Conservation (phyloP, 1,140 invertebrate species). For the Heliothis subflexa region DNA sequence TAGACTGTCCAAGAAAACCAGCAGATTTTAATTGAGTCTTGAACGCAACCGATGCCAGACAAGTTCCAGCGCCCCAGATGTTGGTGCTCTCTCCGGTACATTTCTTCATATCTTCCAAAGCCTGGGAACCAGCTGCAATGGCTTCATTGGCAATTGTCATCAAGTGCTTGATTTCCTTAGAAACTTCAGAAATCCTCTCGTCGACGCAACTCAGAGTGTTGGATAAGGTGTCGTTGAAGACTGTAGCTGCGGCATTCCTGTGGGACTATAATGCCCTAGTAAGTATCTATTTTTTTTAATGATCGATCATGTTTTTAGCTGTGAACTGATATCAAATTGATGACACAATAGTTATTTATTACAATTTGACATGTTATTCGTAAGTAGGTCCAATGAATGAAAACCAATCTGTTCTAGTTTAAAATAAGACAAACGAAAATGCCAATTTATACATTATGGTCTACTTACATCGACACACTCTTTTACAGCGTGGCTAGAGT, state of each 20-base stretch:
- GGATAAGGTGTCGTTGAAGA: slow-evolving; percentile 61
- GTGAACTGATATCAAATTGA: too few relatives aligned
- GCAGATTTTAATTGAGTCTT: slow-evolving; percentile 65
- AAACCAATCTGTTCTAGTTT: too few relatives aligned
- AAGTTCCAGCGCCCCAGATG: slow-evolving; percentile 60
- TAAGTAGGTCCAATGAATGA: background rate
- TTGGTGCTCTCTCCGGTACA: slow-evolving; percentile 58
- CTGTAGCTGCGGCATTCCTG: slow-evolving; percentile 52
- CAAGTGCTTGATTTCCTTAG: slow-evolving; percentile 57
- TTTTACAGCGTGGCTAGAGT: slow-evolving; percentile 55
- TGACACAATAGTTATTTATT: too few relatives aligned
- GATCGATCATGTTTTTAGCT: too few relatives aligned
- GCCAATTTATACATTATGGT: background rate
- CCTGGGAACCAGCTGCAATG: slow-evolving; percentile 52
- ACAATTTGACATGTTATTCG: too few relatives aligned
- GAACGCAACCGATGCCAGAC: slow-evolving; percentile 64
- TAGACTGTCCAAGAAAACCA: slow-evolving; percentile 62
- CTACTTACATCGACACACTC: slow-evolving; percentile 72
- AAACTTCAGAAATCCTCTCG: slow-evolving; percentile 61
- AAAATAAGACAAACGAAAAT: background rate
- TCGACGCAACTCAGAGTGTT: slow-evolving; percentile 65
- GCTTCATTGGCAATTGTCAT: slow-evolving; percentile 50
- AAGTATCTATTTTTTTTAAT: too few relatives aligned
- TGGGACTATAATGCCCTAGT: slow-evolving; percentile 58
- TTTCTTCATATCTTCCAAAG: slow-evolving; percentile 61